These are phyloP conservation scores for Dastarcus helophoroides DNA, from an alignment of 2,888 invertebrate genomes.

Conservation along the genomic window DNA sequence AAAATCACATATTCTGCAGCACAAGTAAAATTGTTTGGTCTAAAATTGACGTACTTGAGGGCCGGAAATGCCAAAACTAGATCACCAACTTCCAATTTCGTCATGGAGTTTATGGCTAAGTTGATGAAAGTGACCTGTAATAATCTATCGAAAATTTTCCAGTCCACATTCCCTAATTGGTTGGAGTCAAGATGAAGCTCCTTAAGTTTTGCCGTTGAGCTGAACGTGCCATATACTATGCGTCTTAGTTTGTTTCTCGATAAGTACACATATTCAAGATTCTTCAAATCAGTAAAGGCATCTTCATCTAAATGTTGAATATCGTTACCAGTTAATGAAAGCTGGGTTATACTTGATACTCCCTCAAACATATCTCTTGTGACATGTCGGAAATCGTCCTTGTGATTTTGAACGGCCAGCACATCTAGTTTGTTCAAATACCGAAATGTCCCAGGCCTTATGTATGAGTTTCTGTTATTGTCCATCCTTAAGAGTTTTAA, in stretches of 20 bases:
- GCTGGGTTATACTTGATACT: background rate
- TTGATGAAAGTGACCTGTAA: background rate
- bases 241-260: background rate
- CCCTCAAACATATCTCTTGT: background rate
- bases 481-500: background rate
- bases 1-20: background rate
- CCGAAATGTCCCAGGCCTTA: background rate
- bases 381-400: background rate
- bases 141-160: slow-evolving; percentile 1
- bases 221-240: background rate
- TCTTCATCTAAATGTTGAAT: background rate
- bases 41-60: background rate
- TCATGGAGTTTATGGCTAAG: background rate
- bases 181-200: background rate
- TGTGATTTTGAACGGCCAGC: background rate
- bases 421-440: background rate
- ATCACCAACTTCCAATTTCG: background rate
- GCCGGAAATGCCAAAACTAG: background rate
- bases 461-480: background rate
- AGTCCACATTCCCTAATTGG: slow-evolving; percentile 1
- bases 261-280: background rate
- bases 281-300: background rate
- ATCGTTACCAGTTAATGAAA: background rate
- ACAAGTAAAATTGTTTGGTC: slow-evolving; percentile 1
- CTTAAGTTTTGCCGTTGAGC: background rate